These are phyloP conservation scores for Melinaea marsaeus DNA, from an alignment of 2,888 invertebrate species.

Conservation along the genomic window DNA sequence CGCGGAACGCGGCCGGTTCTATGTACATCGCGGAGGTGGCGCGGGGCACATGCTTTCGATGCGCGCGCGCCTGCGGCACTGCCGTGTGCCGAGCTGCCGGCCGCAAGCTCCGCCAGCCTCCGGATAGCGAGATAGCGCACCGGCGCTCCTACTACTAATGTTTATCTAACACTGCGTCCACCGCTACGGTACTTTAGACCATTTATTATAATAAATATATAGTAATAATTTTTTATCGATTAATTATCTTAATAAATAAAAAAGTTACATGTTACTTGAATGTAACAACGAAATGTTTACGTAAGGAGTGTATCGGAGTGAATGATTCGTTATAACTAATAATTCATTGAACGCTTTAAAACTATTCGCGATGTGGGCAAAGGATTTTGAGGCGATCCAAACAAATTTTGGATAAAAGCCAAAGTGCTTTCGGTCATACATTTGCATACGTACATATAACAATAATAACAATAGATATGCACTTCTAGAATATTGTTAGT, in stretches of 20 bases:
- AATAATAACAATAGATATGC: constrained; percentile 30
- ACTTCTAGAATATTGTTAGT: constrained; percentile 11
- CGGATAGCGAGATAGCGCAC: constrained; percentile 71
- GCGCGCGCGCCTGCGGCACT: constrained; percentile 76
- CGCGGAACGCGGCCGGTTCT: constrained; percentile 76
- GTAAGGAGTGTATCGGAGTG: neutral
- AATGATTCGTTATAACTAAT: neutral
- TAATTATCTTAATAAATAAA: neutral
- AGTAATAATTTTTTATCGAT: neutral
- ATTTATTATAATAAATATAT: neutral
- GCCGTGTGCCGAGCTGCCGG: constrained; percentile 43
- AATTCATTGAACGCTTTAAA: neutral
- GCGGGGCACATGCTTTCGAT: constrained; percentile 74
- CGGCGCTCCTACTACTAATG: constrained; percentile 70
- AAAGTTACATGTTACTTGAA: neutral
- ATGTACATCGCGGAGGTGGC: constrained; percentile 71
- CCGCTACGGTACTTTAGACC: constrained; percentile 48
- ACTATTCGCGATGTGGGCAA: constrained; percentile 1
- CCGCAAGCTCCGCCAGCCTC: constrained; percentile 60
- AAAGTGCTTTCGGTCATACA: constrained; percentile 33
- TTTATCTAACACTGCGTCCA: constrained; percentile 63
- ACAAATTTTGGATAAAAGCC: constrained; percentile 29
- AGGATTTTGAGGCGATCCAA: constrained; percentile 3
- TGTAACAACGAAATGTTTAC: neutral
- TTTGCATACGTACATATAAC: constrained; percentile 34